Conservation (phyloP, 23 tunicate genomes). For the Aplidium turbinatum region DNA sequence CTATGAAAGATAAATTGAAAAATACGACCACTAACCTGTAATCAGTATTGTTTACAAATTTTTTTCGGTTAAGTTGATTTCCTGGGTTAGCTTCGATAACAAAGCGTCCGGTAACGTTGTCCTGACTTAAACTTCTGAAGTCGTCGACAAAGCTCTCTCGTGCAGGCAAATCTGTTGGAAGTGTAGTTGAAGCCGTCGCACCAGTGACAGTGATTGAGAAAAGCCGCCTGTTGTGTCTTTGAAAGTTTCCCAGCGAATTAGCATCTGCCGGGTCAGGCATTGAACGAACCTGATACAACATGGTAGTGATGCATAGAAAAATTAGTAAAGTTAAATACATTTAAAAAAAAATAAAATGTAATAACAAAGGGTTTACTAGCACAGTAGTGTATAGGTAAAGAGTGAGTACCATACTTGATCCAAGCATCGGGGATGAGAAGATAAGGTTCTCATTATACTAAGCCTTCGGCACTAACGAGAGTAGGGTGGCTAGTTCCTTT, state of each 20-base stretch:
- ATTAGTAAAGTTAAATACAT: too few relatives aligned
- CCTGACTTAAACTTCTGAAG: conserved; percentile 27
- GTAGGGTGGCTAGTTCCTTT: too few relatives aligned
- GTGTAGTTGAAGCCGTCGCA: background rate
- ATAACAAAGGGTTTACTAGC: too few relatives aligned
- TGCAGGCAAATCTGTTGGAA: conserved; percentile 35
- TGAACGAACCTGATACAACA: conserved; percentile 32
- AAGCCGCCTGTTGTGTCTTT: conserved; percentile 32
- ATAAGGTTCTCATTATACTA: too few relatives aligned
- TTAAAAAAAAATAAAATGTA: too few relatives aligned
- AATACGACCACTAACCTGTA: too few relatives aligned
- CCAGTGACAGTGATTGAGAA: conserved; percentile 46
- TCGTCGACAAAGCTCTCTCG: conserved; percentile 29
- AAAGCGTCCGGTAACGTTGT: conserved; percentile 42
- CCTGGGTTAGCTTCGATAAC: conserved; percentile 52
- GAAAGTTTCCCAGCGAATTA: conserved; percentile 45
- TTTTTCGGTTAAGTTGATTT: conserved; percentile 41
- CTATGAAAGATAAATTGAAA: too few relatives aligned
- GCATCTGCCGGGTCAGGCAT: conserved; percentile 10
- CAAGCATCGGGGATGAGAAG: too few relatives aligned
- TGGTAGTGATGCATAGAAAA: too few relatives aligned
- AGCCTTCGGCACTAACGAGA: too few relatives aligned
- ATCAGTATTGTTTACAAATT: conserved; percentile 21
- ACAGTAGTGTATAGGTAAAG: too few relatives aligned
- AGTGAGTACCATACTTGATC: too few relatives aligned